Evolutionary conservation across 2,797 vertebrate species (phyloP), one percentile per base, ranked within the genome.

Genomic region (Cryptoblepharus egeriae): DNA sequence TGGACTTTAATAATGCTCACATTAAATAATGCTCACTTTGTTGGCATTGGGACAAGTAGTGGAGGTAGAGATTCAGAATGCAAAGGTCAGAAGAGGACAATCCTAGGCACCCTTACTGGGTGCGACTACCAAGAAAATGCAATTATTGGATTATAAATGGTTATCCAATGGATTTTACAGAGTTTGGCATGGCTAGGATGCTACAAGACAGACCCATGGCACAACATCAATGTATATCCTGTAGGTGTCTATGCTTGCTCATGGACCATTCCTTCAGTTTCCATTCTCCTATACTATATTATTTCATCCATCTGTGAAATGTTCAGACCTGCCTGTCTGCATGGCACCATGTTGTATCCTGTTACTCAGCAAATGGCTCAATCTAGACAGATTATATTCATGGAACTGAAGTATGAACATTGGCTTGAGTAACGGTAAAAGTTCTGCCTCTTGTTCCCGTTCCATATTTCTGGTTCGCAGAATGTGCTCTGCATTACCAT

Each of bases 391-490:
- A 83, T 0, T 68, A 26, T 70, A 74, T 75, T 58, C 45, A 73
- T 28, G 75, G 45, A 81, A n/a, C 18, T 77, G 22, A 18, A 57
- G 11, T 22, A 32, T 26, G 11, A 52, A 26, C 20, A 82, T 32
- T 75, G 52, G 45, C 84, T 74, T 81, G 82, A 81, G 79, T 87
- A 79, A 74, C 39, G 69, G 3, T 64, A 82, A 8, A 0, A 82
- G 52, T 67, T 73, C 32, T 9, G 42, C 45, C 75, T 39, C 82
- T 78, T 70, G 71, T 65, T 16, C 55, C 9, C 60, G 52, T 70
- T 61, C 39, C 64, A 79, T 49, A 18, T 63, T 85, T 85, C 71
- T 76, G 82, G 85, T 82, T 28, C 12, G 70, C 32, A 70, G 42
- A 55, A 75, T 55, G 52, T 15, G n/a, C 12, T 39, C 15, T 72